Evolutionary conservation across 2,113 vertebrate species (phyloP), one percentile per base, ranked within the genome.

Genomic region (Morone saxatilis): DNA sequence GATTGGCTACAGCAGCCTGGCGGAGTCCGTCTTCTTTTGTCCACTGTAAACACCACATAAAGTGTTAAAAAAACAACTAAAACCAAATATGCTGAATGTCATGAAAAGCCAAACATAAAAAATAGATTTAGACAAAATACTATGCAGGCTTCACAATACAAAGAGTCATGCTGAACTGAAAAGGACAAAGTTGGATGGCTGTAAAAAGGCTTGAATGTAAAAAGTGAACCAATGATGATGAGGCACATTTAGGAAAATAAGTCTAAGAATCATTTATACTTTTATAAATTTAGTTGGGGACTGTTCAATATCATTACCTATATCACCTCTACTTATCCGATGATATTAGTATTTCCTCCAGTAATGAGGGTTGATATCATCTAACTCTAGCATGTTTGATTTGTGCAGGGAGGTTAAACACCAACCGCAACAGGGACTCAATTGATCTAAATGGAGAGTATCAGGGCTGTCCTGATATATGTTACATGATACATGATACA

Each of bases 1-100:
- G 97, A 96, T 97, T 99, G 95, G 97, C 97, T 96, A 95, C 97
- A 73, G 97, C 95, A 94, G 96, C 94, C 94, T 97, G 95, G 92
- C 97, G 97, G 84, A 96, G 94, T 88, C 96, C 96, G 77, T 99
- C 98, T 94, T 99, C 98, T 94, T 99, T 99, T 92, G 96, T 97
- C 98, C 98, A 99, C 98, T 99, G 97, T 83, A 97, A 98, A 75
- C 41, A 94, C 78, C 92, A 96, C 93, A 93, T 91, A 90, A 72
- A 94, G 83, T 48, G 87, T 92, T 89, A 88, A 86, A 90, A 31
- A 83, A 47, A 36, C 45, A 81, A 75, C 67, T 60, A 67, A 48
- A 83, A 76, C 70, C 13, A 89, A 87, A 16, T 5, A 31, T 3
- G 66, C 22, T 45, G 71, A 86, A 71, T 45, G 83, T 68, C 47